Evolutionary conservation across 2,888 invertebrate genomes (phyloP).

Genomic region (Pandemis cinnamomeana): DNA sequence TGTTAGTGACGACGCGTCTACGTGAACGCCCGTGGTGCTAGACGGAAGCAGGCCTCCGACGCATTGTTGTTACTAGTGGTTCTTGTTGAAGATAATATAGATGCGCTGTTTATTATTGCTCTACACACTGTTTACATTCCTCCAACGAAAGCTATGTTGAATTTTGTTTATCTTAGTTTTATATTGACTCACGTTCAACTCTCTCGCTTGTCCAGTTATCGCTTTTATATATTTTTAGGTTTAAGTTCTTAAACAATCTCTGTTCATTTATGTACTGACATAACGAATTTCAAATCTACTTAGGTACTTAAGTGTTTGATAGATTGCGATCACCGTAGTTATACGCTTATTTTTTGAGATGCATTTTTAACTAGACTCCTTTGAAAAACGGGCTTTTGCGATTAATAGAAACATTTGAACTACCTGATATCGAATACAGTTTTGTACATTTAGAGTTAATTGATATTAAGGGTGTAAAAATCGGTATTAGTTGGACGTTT

Average conservation of each 20-base stretch:
- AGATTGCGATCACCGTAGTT: constrained; percentile 67
- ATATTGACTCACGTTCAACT: constrained; percentile 69
- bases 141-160: constrained; percentile 80
- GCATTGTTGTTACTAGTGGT: constrained; percentile 75
- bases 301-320: constrained; percentile 77
- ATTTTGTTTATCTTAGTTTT: constrained; percentile 80
- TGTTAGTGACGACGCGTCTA: constrained; percentile 47
- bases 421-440: background rate
- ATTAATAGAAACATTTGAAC: background rate
- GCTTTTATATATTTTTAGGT: constrained; percentile 71
- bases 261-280: constrained; percentile 67
- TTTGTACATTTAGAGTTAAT: constrained; percentile 1
- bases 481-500: constrained; percentile 3
- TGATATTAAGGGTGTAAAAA: background rate
- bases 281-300: constrained; percentile 73
- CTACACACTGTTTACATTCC: constrained; percentile 82
- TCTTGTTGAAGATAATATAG: constrained; percentile 73
- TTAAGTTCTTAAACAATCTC: constrained; percentile 72
- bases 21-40: constrained; percentile 74
- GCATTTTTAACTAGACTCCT: constrained; percentile 63
- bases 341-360: constrained; percentile 77
- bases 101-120: constrained; percentile 77
- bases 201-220: constrained; percentile 73
- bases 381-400: constrained; percentile 40
- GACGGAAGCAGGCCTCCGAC: constrained; percentile 71